A percentile compares a stretch with the other conserved stretches of the same genome.
Evolutionary conservation across 2,797 vertebrate species (phyloP).

Genomic region (Cygnus olor): DNA sequence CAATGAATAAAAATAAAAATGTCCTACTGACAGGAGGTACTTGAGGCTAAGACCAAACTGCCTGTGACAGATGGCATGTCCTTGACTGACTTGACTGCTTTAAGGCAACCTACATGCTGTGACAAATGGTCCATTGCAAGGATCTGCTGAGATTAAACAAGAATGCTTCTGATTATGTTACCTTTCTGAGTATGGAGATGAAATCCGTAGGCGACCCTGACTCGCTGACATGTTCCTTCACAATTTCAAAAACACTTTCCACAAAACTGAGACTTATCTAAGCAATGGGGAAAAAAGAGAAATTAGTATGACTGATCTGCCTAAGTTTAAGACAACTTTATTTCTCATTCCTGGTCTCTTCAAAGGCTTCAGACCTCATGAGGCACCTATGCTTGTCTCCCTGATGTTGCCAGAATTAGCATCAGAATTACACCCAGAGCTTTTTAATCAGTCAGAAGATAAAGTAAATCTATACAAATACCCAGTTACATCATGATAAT

Average conservation of each 20-base stretch:
- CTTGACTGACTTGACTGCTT: not conserved
- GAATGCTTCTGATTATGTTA: constrained; percentile 46
- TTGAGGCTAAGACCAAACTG: not conserved
- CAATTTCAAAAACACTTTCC: constrained; percentile 79
- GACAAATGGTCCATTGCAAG: not conserved
- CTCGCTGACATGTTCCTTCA: constrained; percentile 78
- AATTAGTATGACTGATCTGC: not conserved
- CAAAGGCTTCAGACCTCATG: not conserved
- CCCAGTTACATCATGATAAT: accelerated
- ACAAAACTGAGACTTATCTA: constrained; percentile 91
- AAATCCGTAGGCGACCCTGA: constrained; percentile 73
- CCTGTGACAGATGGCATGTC: not conserved
- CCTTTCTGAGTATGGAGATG: constrained; percentile 82
- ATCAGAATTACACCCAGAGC: not conserved
- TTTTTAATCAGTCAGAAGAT: not conserved
- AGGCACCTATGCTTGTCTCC: not conserved
- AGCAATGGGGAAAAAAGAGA: not conserved
- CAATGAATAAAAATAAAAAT: not conserved
- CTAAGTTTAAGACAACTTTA: not conserved
- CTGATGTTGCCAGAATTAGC: not conserved
- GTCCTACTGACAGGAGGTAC: not conserved
- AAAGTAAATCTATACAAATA: not conserved
- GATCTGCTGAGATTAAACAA: not conserved
- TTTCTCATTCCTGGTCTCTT: not conserved
- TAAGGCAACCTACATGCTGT: not conserved